Conservation (phyloP, 2,113 vertebrate genomes). For the Sceloporus tristichus region DNA sequence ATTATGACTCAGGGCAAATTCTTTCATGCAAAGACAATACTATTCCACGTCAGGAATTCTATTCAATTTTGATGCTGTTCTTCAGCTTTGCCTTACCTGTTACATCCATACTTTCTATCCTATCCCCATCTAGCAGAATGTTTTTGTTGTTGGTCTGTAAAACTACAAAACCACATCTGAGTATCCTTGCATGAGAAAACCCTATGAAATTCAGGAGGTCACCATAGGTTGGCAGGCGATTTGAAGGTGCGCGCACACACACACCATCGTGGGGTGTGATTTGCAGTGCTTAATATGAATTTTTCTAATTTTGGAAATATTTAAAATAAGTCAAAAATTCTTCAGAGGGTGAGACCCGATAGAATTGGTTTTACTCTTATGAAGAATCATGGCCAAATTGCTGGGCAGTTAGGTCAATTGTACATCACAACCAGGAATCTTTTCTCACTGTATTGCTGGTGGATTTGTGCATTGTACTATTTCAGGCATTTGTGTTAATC, state of each 20-base stretch:
- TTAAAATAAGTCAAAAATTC: conserved; percentile 31
- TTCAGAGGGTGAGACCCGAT: background rate
- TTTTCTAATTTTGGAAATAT: conserved; percentile 5
- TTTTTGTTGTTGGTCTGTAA: background rate
- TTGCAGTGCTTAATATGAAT: conserved; percentile 16
- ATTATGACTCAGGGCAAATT: background rate
- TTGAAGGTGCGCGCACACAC: background rate
- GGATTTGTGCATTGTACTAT: conserved; percentile 31
- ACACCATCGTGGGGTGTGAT: background rate
- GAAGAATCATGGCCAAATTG: conserved; percentile 3
- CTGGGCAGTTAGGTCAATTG: conserved; percentile 7
- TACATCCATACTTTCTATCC: background rate
- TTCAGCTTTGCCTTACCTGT: background rate
- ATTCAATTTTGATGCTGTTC: background rate
- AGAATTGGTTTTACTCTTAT: background rate
- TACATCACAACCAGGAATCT: background rate
- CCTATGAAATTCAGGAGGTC: no score
- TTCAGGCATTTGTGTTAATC: conserved; percentile 21
- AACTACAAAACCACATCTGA: background rate
- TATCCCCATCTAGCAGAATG: background rate
- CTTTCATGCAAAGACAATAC: background rate
- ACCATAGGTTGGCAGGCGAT: no score
- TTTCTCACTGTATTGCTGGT: background rate
- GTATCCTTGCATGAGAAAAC: no score
- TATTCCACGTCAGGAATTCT: no score